A percentile compares a stretch with the other conserved stretches of the same genome.
Conservation (phyloP, 2,888 invertebrate genomes). For the Drosophila rubida region DNA sequence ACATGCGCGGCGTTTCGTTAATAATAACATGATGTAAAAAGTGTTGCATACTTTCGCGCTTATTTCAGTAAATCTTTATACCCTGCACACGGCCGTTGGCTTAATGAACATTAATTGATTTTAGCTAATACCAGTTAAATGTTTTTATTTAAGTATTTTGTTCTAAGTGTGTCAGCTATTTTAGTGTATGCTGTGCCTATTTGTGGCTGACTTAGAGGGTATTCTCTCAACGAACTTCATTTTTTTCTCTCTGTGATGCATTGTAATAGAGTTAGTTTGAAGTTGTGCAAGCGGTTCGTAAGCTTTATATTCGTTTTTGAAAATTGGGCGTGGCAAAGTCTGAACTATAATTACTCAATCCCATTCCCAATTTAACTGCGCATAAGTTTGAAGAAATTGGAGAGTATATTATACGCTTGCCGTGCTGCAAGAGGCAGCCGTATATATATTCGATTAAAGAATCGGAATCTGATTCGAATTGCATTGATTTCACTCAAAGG, state of each 20-base stretch:
- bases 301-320: not conserved
- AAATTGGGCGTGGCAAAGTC: slow-evolving; percentile 20
- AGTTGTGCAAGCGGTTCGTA: not conserved
- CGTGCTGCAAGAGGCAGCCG: not conserved
- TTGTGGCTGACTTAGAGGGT: not conserved
- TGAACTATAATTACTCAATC: slow-evolving; percentile 22
- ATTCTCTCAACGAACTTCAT: not conserved
- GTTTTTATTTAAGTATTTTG: too few relatives aligned
- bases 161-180: not conserved
- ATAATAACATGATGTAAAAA: slow-evolving; percentile 54
- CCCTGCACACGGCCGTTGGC: not conserved
- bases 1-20: slow-evolving; percentile 28
- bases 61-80: slow-evolving; percentile 45
- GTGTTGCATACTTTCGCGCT: slow-evolving; percentile 44
- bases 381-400: not conserved
- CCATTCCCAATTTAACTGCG: not conserved
- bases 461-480: not conserved
- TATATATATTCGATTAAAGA: slow-evolving; percentile 16
- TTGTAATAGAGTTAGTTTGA: not conserved
- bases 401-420: not conserved
- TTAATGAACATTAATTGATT: not conserved
- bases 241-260: not conserved
- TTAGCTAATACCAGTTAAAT: too few relatives aligned
- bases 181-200: not conserved
- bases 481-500: slow-evolving; percentile 11